Base-by-base conservation (phyloP, 2,888 invertebrate species). In the Sabellastarte sp. region DNA sequence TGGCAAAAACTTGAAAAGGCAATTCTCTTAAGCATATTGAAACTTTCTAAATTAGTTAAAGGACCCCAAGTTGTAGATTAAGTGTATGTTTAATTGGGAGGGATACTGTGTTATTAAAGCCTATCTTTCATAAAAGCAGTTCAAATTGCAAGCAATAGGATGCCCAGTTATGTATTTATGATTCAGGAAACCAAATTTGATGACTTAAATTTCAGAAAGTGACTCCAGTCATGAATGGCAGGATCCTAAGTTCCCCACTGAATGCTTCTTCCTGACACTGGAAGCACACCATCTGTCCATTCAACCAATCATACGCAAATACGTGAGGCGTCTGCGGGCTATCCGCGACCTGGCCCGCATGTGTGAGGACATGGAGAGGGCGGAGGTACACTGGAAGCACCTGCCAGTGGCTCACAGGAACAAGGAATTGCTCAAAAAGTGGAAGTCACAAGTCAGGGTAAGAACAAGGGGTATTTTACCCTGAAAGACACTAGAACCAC, bases 181-280 rank as follows among this genome's bases (percentile, higher is more conserved):
- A n/a, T n/a, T n/a, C n/a, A n/a, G n/a, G n/a, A n/a, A n/a, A n/a
- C n/a, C n/a, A n/a, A n/a, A n/a, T n/a, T n/a, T n/a, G n/a, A n/a
- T n/a, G n/a, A n/a, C n/a, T n/a, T n/a, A n/a, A n/a, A n/a, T n/a
- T n/a, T n/a, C 57, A 57, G 57, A 30, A 29, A 3, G 20, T 32
- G 57, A 29, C 32, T 32, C 41, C 41, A 24, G n/a, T 5, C 24
- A 32, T 2, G 26, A 87, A 57, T 91, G 91, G 89, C 88, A 88
- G 10, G 90, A 91, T 60, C 89, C 91, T 1, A 96, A 94, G 78
- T 99, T 99, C 85, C 92, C 93, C 69, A 96, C 97, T 0, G 93
- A 95, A 74, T 98, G 97, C 82, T 98, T 97, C 93, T 97, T 95
- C 86, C 87, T 98, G 57, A 95, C 97, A 0, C 87, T 97, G 51